A percentile compares a stretch with the other conserved stretches of the same genome.
Conservation (phyloP, 2,888 invertebrate genomes). For the Troides helena region DNA sequence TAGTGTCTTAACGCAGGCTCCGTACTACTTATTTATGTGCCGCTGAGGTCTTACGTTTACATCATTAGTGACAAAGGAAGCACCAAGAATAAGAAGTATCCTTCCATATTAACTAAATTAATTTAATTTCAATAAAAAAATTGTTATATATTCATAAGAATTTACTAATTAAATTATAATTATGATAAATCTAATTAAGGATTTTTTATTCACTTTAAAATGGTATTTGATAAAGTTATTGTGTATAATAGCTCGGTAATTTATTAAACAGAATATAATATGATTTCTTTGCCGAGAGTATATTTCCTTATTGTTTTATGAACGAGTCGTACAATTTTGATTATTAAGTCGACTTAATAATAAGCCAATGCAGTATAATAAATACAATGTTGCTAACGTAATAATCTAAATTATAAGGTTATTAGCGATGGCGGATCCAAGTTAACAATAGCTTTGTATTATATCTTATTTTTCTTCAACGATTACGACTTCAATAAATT, state of each 20-base stretch:
- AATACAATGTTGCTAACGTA: neutral
- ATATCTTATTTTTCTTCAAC: no score
- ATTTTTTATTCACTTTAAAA: neutral
- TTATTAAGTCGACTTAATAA: neutral
- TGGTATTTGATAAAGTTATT: neutral
- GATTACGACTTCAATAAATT: no score
- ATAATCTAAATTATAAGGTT: neutral
- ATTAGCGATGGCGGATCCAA: neutral
- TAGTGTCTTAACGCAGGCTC: constrained; percentile 49
- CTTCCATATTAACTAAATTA: neutral
- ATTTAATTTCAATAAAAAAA: neutral
- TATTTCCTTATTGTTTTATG: neutral
- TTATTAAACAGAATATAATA: neutral
- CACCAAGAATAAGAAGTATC: constrained; percentile 6
- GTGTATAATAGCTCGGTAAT: neutral
- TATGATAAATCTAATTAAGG: neutral
- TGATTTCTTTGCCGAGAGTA: neutral
- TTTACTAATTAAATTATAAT: neutral
- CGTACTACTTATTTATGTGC: constrained; percentile 56
- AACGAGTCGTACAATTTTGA: neutral
- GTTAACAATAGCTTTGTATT: no score
- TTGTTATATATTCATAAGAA: neutral
- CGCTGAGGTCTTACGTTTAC: constrained; percentile 19
- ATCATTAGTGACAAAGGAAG: constrained; percentile 30
- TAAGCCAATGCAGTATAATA: neutral